These are phyloP conservation scores for Cisticola juncidis DNA, from an alignment of 2,113 vertebrate species.

Conservation along the genomic window DNA sequence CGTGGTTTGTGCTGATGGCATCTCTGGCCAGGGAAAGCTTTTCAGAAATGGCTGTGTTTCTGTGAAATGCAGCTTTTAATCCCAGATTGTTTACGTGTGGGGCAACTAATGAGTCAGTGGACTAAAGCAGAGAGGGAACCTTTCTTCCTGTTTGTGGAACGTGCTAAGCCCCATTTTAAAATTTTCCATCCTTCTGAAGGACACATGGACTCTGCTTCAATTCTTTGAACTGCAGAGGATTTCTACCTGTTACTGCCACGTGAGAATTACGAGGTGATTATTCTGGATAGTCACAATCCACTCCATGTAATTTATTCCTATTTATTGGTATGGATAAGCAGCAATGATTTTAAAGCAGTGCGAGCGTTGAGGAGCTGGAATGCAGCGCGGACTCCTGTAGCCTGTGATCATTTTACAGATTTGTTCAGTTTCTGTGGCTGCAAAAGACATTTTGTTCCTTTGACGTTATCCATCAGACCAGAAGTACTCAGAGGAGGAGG, in stretches of 20 bases:
- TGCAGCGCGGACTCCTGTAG: accelerated
- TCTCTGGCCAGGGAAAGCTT: background rate
- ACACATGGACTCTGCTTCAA: background rate
- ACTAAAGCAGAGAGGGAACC: background rate
- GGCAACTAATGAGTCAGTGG: background rate
- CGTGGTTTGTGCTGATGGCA: background rate
- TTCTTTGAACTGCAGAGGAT: background rate
- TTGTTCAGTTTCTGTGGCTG: background rate
- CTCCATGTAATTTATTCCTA: background rate
- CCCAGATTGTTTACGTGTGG: background rate
- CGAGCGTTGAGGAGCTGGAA: background rate
- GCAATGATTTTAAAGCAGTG: background rate
- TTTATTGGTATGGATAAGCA: background rate
- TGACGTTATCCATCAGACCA: background rate
- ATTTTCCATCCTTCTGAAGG: background rate
- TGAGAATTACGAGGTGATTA: background rate
- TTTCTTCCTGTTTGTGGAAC: constrained; percentile 1
- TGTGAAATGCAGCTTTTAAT: background rate
- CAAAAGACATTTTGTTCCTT: constrained; percentile 20
- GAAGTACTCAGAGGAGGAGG: background rate
- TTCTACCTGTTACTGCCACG: background rate
- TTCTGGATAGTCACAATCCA: background rate
- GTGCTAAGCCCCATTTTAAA: background rate
- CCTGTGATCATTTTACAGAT: background rate
- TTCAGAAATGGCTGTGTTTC: background rate